phyloP scores from a whole-genome alignment of 2,888 invertebrate species.

The Gerris lacustris region DNA sequence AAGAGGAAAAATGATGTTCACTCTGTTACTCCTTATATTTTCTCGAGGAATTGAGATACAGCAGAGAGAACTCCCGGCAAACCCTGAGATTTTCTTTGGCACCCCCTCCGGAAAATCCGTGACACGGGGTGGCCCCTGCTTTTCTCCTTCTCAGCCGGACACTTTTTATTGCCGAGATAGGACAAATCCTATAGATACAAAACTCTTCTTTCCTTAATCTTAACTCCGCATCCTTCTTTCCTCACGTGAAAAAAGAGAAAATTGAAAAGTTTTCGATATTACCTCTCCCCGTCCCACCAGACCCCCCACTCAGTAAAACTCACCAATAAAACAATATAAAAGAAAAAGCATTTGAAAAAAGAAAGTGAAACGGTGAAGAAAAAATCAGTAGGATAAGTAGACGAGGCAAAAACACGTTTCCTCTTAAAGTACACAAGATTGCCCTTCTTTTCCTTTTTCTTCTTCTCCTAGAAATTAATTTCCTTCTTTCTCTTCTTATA shows the following conservation, averaged over 20 bases:
- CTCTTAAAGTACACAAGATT: background rate
- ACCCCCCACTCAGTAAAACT: background rate
- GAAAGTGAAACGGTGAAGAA: background rate
- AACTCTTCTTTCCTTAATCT: background rate
- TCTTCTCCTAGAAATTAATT: background rate
- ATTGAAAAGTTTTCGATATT: slow-evolving; percentile 3
- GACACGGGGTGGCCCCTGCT: no score
- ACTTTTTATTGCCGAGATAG: background rate
- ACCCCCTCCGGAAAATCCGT: no score
- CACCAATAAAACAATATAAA: slow-evolving; percentile 1
- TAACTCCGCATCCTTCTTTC: background rate
- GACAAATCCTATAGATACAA: background rate
- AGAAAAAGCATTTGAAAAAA: background rate
- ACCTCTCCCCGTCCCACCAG: background rate
- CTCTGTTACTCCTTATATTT: no score
- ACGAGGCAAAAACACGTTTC: background rate
- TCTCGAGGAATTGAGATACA: no score
- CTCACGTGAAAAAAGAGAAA: background rate
- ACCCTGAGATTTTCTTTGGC: no score
- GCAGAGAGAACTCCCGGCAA: no score
- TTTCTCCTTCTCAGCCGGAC: background rate
- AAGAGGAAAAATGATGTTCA: no score
- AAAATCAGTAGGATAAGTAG: background rate
- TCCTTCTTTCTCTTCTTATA: background rate
- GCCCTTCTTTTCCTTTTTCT: background rate